Percentiles rank a stretch among this genome's conserved stretches.
Evolutionary conservation across 35 echinoderm and acorn worm species (phyloP).

Genomic region (Ptychodera flava): DNA sequence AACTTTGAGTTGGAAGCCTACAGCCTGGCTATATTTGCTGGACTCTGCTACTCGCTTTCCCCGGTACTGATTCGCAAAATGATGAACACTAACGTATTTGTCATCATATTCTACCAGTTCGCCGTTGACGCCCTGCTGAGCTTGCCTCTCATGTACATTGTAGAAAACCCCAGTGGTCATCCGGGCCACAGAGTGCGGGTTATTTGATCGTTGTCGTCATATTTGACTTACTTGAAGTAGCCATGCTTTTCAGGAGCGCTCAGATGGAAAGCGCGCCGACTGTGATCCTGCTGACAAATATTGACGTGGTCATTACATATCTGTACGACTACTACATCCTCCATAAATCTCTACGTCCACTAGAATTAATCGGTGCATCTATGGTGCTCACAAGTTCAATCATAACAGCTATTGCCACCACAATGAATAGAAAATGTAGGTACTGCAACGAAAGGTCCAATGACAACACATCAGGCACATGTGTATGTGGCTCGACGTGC

Average conservation of each 20-base stretch:
- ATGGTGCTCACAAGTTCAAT: too few relatives aligned
- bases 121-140: not conserved
- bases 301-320: not conserved
- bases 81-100: not conserved
- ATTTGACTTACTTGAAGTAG: not conserved
- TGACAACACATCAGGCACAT: too few relatives aligned
- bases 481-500: too few relatives aligned
- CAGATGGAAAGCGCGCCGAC: not conserved
- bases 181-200: not conserved
- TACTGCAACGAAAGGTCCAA: too few relatives aligned
- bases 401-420: too few relatives aligned
- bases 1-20: not conserved
- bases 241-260: not conserved
- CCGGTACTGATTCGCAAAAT: not conserved
- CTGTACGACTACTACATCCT: not conserved
- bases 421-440: too few relatives aligned
- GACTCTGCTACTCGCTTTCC: not conserved
- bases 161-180: not conserved
- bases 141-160: not conserved
- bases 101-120: not conserved
- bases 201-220: not conserved
- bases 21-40: not conserved
- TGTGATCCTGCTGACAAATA: not conserved
- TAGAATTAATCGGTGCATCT: not conserved
- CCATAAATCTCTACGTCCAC: not conserved